Evolutionary conservation across 2,797 vertebrate genomes (phyloP).

Genomic region (Vipera ursinii): DNA sequence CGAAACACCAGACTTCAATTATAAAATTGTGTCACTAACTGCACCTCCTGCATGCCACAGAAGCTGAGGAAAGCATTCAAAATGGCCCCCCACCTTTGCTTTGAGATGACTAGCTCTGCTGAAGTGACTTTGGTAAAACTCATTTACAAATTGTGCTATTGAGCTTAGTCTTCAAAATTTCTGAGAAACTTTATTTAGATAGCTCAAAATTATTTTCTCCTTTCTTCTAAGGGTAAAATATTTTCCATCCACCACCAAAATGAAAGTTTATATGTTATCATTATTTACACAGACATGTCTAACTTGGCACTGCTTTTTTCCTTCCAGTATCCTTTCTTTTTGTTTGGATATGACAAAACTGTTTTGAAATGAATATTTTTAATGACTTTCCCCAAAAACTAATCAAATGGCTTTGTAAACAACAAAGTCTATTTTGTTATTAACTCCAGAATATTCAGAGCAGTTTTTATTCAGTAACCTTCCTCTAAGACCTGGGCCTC

Average conservation of each 20-base stretch:
- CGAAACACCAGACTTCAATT: neutral
- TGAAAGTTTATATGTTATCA: constrained; percentile 37
- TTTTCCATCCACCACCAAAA: constrained; percentile 36
- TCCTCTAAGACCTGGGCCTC: neutral
- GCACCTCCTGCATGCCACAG: neutral
- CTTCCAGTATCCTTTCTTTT: constrained; percentile 12
- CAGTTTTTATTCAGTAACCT: neutral
- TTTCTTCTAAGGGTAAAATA: constrained; percentile 31
- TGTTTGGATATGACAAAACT: constrained; percentile 26
- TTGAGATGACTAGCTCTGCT: neutral
- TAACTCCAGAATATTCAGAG: neutral
- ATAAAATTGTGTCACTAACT: neutral
- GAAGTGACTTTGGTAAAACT: neutral
- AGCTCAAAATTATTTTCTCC: constrained; percentile 1
- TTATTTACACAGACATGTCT: constrained; percentile 46
- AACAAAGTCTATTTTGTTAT: neutral
- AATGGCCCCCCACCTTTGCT: neutral
- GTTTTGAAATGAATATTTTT: neutral
- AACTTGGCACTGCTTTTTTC: neutral
- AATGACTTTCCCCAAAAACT: neutral
- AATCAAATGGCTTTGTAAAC: neutral
- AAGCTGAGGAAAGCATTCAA: neutral
- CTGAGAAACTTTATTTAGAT: neutral
- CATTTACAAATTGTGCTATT: neutral
- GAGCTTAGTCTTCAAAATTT: neutral